These are phyloP conservation scores for Ochotona princeps DNA, from an alignment of 2,113 vertebrate species.

Conservation along the genomic window DNA sequence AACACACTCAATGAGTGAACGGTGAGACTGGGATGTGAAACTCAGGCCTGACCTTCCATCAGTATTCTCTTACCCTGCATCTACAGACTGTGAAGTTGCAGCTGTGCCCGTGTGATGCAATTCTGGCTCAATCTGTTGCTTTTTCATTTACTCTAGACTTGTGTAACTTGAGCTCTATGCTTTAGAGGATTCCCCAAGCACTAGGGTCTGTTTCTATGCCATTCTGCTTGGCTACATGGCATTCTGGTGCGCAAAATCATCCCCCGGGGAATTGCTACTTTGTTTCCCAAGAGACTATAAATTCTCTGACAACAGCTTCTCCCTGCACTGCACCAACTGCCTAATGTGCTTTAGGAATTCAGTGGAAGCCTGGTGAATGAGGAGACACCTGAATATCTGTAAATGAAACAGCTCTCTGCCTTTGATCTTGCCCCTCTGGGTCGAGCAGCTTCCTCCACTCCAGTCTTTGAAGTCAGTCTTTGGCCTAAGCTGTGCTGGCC, in stretches of 20 bases:
- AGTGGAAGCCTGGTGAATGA: neutral
- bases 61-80: neutral
- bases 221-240: neutral
- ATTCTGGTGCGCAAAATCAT: fast-evolving
- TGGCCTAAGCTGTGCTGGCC: neutral
- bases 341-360: neutral
- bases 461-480: slow-evolving; percentile 32
- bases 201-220: fast-evolving
- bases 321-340: neutral
- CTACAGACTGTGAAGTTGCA: neutral
- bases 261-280: neutral
- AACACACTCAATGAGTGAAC: neutral
- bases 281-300: neutral
- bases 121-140: neutral
- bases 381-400: neutral
- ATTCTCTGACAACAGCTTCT: fast-evolving
- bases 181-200: neutral
- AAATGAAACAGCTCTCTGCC: neutral
- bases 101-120: neutral
- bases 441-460: neutral
- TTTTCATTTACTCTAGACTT: neutral
- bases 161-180: neutral
- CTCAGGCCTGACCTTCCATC: neutral
- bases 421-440: slow-evolving; percentile 12
- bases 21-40: neutral